Conservation (phyloP, 2,888 invertebrate genomes). For the Auanema freiburgensis region DNA sequence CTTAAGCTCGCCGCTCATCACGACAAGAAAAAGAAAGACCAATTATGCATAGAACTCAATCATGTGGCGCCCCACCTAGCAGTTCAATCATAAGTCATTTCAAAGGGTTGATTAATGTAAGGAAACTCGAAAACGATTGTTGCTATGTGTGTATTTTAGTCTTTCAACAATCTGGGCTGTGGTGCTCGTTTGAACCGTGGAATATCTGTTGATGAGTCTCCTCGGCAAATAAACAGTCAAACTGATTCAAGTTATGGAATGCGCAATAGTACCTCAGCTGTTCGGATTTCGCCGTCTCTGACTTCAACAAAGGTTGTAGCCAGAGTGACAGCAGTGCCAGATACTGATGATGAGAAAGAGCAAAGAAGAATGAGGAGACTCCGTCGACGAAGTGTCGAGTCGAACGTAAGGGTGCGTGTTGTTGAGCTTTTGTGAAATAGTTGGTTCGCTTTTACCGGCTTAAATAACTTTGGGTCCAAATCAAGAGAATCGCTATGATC, state of each 20-base stretch:
- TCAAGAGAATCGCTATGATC: too few species aligned
- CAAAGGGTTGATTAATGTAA: slow-evolving; percentile 58
- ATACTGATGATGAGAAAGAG: slow-evolving; percentile 37
- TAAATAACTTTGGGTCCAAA: too few species aligned
- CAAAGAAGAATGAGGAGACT: slow-evolving; percentile 42
- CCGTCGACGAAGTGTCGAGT: slow-evolving; percentile 43
- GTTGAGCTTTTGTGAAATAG: neutral
- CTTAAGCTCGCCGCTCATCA: slow-evolving; percentile 33
- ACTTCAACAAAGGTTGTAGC: slow-evolving; percentile 19
- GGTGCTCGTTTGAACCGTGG: slow-evolving; percentile 44
- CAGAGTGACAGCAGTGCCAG: slow-evolving; percentile 20
- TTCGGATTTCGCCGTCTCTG: slow-evolving; percentile 22
- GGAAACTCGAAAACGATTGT: slow-evolving; percentile 1
- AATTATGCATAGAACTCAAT: slow-evolving; percentile 43
- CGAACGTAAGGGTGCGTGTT: slow-evolving; percentile 32
- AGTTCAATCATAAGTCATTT: slow-evolving; percentile 52
- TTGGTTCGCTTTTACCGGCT: neutral
- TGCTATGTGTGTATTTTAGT: slow-evolving; percentile 27
- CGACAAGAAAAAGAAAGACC: slow-evolving; percentile 39
- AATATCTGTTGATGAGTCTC: slow-evolving; percentile 44
- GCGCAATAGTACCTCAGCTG: slow-evolving; percentile 26
- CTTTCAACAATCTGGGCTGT: slow-evolving; percentile 49
- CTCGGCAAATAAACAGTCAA: slow-evolving; percentile 13
- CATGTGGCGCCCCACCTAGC: slow-evolving; percentile 44
- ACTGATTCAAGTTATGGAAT: slow-evolving; percentile 23